These are phyloP conservation scores for Hemitrygon akajei DNA, from an alignment of 2,797 vertebrate species.

Conservation along the genomic window DNA sequence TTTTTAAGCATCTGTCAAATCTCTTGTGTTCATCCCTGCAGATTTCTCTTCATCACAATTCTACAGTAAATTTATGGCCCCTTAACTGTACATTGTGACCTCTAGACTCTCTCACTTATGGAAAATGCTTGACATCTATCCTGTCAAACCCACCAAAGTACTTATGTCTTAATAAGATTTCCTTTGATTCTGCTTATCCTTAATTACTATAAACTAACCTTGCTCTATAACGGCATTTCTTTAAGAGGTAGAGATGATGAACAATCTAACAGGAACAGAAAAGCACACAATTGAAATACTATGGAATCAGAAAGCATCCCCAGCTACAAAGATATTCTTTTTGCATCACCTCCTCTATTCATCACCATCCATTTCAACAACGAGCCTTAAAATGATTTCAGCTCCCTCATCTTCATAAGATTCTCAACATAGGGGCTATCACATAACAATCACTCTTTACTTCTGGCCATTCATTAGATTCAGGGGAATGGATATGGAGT, in stretches of 20 bases:
- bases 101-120: no score
- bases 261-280: background rate
- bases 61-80: no score
- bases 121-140: no score
- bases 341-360: background rate
- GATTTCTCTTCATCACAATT: no score
- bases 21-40: no score
- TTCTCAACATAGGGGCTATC: background rate
- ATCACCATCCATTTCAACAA: background rate
- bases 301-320: background rate
- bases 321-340: background rate
- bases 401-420: background rate
- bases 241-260: no score
- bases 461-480: background rate
- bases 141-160: no score
- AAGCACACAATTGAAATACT: background rate
- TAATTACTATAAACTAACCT: no score
- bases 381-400: background rate
- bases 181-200: no score
- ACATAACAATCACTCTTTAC: background rate
- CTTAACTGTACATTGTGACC: no score
- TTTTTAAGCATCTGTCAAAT: no score
- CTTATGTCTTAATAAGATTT: no score
- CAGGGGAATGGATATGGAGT: background rate
- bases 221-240: background rate